Base-by-base conservation (phyloP, 2,797 vertebrate genomes). In the Danio kyathit region DNA sequence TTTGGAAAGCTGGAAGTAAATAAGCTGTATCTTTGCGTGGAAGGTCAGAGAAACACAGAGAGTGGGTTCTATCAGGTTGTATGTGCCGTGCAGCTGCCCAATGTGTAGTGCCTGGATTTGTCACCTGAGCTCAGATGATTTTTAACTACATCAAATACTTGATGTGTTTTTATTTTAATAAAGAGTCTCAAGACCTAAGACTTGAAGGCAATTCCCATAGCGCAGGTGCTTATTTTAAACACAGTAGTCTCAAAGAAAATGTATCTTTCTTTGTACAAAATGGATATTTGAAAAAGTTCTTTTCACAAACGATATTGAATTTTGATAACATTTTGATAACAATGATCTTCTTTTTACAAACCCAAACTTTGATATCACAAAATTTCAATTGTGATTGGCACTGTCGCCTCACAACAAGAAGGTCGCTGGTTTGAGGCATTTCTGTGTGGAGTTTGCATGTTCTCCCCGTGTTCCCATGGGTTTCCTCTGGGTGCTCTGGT, bases 1-100 rank as follows among this genome's bases (percentile, higher is more conserved):
- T 93, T 95, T 54, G 96, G 95, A 2, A 93, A 89, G 59, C 90
- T 96, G 67, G 86, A 90, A 0, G 88, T 97, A 9, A 91, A 92
- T 51, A 90, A 87, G 17, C 83, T 97, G 65, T 90, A 93, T 85
- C 92, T 97, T 43, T 96, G 96, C 85, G 49, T 80, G 0, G 73
- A 86, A 4, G 77, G 87, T 0, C 6, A 1, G 1, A 13, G 84
- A 0, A 69, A 56, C 6, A 81, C 75, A 5, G 75, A 75, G 8
- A 41, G 44, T 16, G 79, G 79, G n/a, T 87, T 87, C 72, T 85
- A 87, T 41, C 46, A 85, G 74, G 78, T 54, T 0, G 66, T 83
- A 14, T 83, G 81, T 82, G 76, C 38, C 51, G 83, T 82, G 5
- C 65, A 76, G 13, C 12, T 85, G 11, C 85, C 85, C 13, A 76